Conservation (phyloP, 2,113 vertebrate genomes). For the Cinclus cinclus region DNA sequence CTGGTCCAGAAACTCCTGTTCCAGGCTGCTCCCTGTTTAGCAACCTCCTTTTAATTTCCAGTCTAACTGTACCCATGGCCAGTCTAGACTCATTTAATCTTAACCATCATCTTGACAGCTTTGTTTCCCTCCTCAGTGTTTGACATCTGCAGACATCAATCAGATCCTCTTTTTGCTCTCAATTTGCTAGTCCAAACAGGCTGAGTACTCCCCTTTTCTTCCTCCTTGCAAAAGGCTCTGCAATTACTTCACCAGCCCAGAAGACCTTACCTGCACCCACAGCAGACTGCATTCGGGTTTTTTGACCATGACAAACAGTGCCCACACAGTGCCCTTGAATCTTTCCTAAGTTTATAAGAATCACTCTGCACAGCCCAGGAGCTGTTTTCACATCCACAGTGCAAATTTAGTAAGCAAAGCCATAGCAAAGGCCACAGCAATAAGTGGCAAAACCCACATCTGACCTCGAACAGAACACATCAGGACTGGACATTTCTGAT, state of each 20-base stretch:
- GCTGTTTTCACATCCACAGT: neutral
- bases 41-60: slow-evolving; percentile 38
- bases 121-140: neutral
- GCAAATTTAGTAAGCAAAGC: neutral
- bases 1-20: slow-evolving; percentile 53
- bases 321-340: neutral
- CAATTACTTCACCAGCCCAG: neutral
- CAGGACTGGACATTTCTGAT: neutral
- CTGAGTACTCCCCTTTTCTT: neutral
- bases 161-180: slow-evolving; percentile 36
- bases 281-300: neutral
- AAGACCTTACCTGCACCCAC: neutral
- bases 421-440: neutral
- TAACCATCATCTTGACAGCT: slow-evolving; percentile 24
- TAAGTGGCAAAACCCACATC: neutral
- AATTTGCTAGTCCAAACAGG: slow-evolving; percentile 29
- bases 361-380: neutral
- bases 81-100: slow-evolving; percentile 36
- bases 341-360: neutral
- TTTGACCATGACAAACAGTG: accelerated
- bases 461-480: neutral
- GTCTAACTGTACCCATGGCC: slow-evolving; percentile 37
- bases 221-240: neutral
- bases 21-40: neutral
- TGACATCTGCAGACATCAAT: slow-evolving; percentile 28